phyloP scores from a whole-genome alignment of 2,797 vertebrate genomes.

The Rhabdomys pumilio region DNA sequence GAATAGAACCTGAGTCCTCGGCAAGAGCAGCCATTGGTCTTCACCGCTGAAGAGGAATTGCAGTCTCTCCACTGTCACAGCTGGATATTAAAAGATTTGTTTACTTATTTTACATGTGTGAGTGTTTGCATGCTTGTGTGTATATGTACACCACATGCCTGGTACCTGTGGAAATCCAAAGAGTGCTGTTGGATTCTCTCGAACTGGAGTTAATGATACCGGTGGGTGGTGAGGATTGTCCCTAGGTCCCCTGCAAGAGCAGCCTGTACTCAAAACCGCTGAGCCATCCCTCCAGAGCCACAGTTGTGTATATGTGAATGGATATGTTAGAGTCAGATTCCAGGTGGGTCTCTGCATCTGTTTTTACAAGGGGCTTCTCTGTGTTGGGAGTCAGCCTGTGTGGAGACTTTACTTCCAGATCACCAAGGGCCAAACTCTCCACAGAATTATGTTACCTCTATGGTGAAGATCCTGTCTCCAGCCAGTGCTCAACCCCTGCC shows the following conservation, averaged over 20 bases:
- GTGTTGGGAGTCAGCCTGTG: background rate
- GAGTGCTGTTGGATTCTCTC: background rate
- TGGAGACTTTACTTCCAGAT: background rate
- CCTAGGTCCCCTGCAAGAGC: background rate
- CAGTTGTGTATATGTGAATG: background rate
- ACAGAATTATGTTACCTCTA: rapidly evolving
- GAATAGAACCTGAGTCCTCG: background rate
- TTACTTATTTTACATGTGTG: background rate
- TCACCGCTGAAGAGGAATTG: background rate
- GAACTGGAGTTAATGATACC: background rate
- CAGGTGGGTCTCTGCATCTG: background rate
- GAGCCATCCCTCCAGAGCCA: background rate
- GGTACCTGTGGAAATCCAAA: background rate
- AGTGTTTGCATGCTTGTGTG: background rate
- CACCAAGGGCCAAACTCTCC: rapidly evolving
- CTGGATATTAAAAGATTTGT: too few relatives aligned
- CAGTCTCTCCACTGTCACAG: background rate
- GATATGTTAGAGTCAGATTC: background rate
- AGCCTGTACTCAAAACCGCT: background rate
- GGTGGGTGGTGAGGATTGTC: background rate
- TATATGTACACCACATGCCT: background rate
- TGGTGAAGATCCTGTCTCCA: too few relatives aligned
- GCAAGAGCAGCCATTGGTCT: background rate
- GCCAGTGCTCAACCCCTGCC: rapidly evolving
- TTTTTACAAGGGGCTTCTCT: rapidly evolving